phyloP scores from a whole-genome alignment of 1,140 invertebrate species.

The Eubasilissa regina region DNA sequence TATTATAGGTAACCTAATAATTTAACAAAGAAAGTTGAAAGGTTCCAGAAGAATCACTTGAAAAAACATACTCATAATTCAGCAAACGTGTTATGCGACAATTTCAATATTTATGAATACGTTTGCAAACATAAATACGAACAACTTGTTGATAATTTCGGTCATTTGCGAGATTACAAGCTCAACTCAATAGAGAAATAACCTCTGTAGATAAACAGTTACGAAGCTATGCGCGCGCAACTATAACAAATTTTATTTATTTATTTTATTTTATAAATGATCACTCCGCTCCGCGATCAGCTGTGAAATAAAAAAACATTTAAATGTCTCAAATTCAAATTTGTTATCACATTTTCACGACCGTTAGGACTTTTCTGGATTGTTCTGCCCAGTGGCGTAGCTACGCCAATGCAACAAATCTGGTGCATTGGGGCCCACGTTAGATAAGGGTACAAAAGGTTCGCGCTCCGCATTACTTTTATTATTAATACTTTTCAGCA shows the following conservation, averaged over 20 bases:
- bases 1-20: neutral
- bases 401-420: too few relatives aligned
- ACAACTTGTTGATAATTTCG: conserved; percentile 2
- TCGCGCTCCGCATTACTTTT: too few relatives aligned
- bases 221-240: neutral
- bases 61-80: neutral
- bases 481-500: too few relatives aligned
- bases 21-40: too few relatives aligned
- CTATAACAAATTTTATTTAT: neutral
- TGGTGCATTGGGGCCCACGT: too few relatives aligned
- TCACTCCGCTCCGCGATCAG: neutral
- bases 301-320: neutral
- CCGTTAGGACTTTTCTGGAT: too few relatives aligned
- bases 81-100: neutral
- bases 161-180: neutral
- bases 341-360: too few relatives aligned
- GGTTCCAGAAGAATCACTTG: too few relatives aligned
- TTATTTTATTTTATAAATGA: too few relatives aligned
- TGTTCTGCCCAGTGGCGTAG: too few relatives aligned
- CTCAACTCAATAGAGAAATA: conserved; percentile 1
- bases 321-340: too few relatives aligned
- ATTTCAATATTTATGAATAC: neutral
- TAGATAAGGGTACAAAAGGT: too few relatives aligned
- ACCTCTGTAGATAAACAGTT: neutral
- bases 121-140: neutral